Evolutionary conservation across 2,113 vertebrate species (phyloP), one percentile per base, ranked within the genome.

Genomic region (Epinephelus cyanopodus): DNA sequence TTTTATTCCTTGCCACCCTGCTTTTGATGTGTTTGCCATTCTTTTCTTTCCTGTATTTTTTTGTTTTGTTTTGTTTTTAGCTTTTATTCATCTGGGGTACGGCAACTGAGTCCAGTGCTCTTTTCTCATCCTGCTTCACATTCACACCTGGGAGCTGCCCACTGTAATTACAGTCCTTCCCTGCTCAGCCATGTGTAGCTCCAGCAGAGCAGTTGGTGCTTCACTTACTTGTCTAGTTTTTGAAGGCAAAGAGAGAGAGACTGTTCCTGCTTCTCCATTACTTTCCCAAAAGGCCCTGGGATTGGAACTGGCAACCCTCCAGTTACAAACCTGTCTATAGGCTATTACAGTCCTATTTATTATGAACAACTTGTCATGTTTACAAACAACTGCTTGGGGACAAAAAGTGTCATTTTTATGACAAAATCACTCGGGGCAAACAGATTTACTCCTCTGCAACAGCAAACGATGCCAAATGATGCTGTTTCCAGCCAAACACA

Each of bases 121-220:
- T 73, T 52, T 42, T 58, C 42, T 85, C 63, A 23, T 33, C n/a
- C 48, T 48, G 61, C 57, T 29, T 75, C 69, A 54, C 67, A 58
- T 14, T 72, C 82, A 57, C 86, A 86, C 74, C 83, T 73, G 65
- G 81, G 87, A 82, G 64, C 72, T 75, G 68, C 85, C 73, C 77
- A 23, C 50, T 68, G 70, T 87, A 73, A 89, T 84, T 74, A 85
- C 66, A 84, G 29, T 57, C 68, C 58, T 29, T 27, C 83, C 57
- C 81, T 63, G 83, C 45, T 61, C 67, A 75, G 76, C 74, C 77
- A 70, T 73, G 70, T 66, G 77, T 74, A 66, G 57, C 71, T 74
- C 58, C 29, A 58, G 62, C 25, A 21, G 64, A 81, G 67, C 70
- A 79, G 77, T 29, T 37, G 37, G 11, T 47, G 76, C 62, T 71